Evolutionary conservation across 2,888 invertebrate species (phyloP).

Genomic region (Spisula subtruncata): DNA sequence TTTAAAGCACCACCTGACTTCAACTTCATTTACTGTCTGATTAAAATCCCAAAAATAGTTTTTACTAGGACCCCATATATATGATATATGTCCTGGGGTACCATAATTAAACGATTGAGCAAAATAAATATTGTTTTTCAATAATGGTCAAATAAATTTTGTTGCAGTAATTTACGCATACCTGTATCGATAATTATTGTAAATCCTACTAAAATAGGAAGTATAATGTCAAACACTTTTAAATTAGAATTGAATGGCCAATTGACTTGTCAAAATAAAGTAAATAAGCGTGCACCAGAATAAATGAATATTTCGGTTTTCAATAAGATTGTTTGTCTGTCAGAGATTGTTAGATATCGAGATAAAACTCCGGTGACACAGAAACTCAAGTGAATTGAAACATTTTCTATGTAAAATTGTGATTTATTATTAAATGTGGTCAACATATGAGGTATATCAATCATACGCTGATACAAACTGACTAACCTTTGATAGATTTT

Average conservation of each 20-base stretch:
- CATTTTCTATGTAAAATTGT: not conserved
- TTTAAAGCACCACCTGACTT: no score
- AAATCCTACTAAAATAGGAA: not conserved
- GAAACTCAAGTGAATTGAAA: not conserved
- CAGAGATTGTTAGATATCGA: not conserved
- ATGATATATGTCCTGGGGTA: no score
- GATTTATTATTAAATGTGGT: not conserved
- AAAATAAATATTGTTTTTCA: no score
- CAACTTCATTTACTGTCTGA: no score
- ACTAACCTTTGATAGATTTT: not conserved
- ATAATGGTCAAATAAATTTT: no score
- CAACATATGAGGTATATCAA: not conserved
- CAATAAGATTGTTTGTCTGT: not conserved
- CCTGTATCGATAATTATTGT: no score
- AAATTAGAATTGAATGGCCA: not conserved
- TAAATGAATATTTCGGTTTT: not conserved
- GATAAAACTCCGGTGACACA: not conserved
- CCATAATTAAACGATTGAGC: no score
- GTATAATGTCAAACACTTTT: not conserved
- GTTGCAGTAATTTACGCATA: no score
- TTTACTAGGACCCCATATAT: no score
- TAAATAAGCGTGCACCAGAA: not conserved
- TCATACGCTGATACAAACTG: not conserved
- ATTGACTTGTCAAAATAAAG: constrained; percentile 11
- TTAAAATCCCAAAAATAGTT: no score